phyloP scores from a whole-genome alignment of 2,797 vertebrate species.

The Rhynchonycteris naso region DNA sequence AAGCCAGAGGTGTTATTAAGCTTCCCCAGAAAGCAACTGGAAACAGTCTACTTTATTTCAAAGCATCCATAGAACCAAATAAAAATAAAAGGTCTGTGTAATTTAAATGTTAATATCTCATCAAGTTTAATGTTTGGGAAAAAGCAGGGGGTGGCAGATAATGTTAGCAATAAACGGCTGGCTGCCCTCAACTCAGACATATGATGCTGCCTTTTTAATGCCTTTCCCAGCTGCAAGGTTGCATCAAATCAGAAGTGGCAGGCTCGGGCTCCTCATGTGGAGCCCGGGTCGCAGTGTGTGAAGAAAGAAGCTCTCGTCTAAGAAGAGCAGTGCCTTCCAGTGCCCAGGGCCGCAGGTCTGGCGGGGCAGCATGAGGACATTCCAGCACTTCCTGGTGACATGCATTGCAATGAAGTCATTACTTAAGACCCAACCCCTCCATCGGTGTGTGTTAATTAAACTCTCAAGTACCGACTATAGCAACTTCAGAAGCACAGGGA shows the following conservation, averaged over 20 bases:
- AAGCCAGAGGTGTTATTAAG: conserved; percentile 65
- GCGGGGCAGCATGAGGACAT: neutral
- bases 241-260: neutral
- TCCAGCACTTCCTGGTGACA: neutral
- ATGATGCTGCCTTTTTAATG: conserved; percentile 46
- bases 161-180: conserved; percentile 44
- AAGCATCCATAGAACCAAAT: conserved; percentile 68
- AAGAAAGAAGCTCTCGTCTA: neutral
- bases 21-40: conserved; percentile 62
- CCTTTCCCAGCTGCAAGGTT: neutral
- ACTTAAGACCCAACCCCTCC: conserved; percentile 52
- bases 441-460: conserved; percentile 66
- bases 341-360: neutral
- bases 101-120: conserved; percentile 77
- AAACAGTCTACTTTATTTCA: conserved; percentile 72
- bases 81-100: conserved; percentile 67
- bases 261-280: neutral
- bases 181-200: neutral
- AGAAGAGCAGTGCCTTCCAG: neutral
- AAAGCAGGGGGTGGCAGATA: neutral
- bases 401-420: conserved; percentile 13
- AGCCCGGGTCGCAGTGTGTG: conserved; percentile 46
- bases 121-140: conserved; percentile 74
- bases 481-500: neutral
- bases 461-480: conserved; percentile 20